phyloP scores from a whole-genome alignment of 2,888 invertebrate species.

The Drosophila niveifrons region DNA sequence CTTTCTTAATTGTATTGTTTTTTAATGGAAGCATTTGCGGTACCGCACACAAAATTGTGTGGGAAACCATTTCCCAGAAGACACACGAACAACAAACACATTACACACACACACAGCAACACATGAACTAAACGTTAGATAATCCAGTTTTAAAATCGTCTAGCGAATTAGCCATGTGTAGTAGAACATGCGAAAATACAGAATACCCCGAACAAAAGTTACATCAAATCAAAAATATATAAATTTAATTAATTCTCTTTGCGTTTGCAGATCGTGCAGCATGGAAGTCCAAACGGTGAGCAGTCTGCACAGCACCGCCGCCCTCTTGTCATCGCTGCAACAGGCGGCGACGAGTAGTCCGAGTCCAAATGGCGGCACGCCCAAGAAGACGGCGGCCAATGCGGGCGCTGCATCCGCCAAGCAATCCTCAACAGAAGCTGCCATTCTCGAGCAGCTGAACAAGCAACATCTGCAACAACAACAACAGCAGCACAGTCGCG shows the following conservation, averaged over 20 bases:
- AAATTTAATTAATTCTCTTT: not conserved
- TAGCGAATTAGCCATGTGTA: constrained; percentile 1
- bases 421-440: constrained; percentile 50
- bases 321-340: constrained; percentile 68
- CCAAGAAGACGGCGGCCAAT: constrained; percentile 45
- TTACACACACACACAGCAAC: not conserved
- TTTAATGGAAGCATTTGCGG: constrained; percentile 33
- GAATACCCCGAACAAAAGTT: not conserved
- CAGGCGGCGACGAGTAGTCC: constrained; percentile 39
- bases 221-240: not conserved
- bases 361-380: constrained; percentile 45
- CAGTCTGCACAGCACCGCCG: constrained; percentile 73
- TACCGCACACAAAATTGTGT: constrained; percentile 21
- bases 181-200: not conserved
- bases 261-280: constrained; percentile 49
- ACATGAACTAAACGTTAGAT: constrained; percentile 10
- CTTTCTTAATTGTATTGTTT: not conserved
- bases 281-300: constrained; percentile 83
- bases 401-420: constrained; percentile 34
- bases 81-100: not conserved
- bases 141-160: not conserved
- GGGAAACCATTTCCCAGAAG: constrained; percentile 22
- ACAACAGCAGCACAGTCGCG: constrained; percentile 47
- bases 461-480: constrained; percentile 46
- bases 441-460: constrained; percentile 54